Conservation (phyloP, 2,888 invertebrate species). For the Aromia moschata region DNA sequence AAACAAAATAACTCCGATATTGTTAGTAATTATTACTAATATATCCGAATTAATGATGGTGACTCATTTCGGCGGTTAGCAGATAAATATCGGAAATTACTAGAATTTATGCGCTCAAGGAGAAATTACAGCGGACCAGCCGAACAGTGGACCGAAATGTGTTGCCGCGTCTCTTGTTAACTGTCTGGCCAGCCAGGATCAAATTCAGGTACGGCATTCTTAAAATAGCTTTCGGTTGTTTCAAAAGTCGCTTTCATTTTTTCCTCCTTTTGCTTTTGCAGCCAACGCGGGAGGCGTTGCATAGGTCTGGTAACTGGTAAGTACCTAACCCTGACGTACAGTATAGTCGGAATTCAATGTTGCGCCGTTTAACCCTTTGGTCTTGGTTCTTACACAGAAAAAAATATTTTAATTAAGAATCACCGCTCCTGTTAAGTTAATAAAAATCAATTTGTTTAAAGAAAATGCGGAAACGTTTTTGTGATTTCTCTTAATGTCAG, state of each 20-base stretch:
- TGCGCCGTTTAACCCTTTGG: no score
- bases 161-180: neutral
- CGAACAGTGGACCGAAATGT: neutral
- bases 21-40: no score
- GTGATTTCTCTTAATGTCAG: no score
- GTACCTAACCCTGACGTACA: no score
- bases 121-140: conserved; percentile 10
- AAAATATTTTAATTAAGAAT: no score
- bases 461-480: no score
- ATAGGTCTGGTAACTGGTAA: no score
- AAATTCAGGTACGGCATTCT: conserved; percentile 18
- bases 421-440: no score
- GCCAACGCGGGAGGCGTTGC: conserved; percentile 1
- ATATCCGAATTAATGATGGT: conserved; percentile 7
- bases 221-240: conserved; percentile 7
- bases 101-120: conserved; percentile 6
- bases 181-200: neutral
- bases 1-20: conserved; percentile 21
- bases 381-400: no score
- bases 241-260: conserved; percentile 7
- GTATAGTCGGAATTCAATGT: no score
- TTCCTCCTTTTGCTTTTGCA: conserved; percentile 1
- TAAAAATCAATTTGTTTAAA: no score
- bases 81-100: conserved; percentile 21
- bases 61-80: conserved; percentile 3